These are phyloP conservation scores for Pelecanus crispus DNA, from an alignment of 2,113 vertebrate genomes.

Conservation along the genomic window DNA sequence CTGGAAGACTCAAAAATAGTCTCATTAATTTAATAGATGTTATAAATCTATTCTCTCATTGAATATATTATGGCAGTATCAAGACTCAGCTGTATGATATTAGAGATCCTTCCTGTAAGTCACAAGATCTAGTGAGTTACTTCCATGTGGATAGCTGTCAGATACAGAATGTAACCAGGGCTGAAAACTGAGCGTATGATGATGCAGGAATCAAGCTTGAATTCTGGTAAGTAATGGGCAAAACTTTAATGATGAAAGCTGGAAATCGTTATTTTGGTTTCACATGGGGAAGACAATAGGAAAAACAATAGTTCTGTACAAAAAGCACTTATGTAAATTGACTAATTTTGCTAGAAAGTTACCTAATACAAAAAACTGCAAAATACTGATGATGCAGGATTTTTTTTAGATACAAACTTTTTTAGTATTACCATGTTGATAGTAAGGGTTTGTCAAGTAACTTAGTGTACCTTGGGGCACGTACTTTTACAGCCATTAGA, in stretches of 20 bases:
- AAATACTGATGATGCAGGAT: not conserved
- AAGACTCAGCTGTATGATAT: not conserved
- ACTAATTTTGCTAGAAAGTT: not conserved
- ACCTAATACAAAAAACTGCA: not conserved
- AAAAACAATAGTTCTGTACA: not conserved
- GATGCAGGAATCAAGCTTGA: not conserved
- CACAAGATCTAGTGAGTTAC: not conserved
- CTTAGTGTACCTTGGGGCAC: accelerated
- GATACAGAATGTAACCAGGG: not conserved
- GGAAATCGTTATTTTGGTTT: not conserved
- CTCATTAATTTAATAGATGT: not conserved
- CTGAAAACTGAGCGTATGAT: not conserved
- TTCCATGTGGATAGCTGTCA: not conserved
- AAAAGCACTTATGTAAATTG: not conserved
- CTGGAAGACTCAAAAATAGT: not conserved
- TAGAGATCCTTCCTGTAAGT: not conserved
- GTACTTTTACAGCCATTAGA: not conserved
- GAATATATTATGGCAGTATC: not conserved
- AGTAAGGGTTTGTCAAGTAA: not conserved
- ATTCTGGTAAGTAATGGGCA: not conserved
- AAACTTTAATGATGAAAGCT: not conserved
- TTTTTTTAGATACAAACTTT: not conserved
- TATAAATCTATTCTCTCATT: not conserved
- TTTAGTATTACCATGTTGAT: not conserved
- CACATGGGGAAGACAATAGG: not conserved